Conservation (phyloP, 2,888 invertebrate species). For the Pediacus dermestoides region DNA sequence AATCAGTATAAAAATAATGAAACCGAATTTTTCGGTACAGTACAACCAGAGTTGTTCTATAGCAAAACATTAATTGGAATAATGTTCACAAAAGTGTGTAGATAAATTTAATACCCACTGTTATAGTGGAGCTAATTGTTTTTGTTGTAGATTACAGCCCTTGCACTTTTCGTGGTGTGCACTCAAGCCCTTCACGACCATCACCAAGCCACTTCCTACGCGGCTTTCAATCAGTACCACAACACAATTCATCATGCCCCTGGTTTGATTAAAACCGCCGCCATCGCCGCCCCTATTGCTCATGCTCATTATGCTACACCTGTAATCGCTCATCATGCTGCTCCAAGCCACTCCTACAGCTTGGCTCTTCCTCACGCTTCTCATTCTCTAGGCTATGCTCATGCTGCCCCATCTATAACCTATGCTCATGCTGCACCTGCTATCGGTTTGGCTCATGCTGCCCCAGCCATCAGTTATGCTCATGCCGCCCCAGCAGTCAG, state of each 20-base stretch:
- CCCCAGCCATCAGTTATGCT: too few relatives aligned
- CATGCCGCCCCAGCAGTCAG: too few relatives aligned
- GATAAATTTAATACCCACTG: too few relatives aligned
- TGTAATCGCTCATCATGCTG: background rate
- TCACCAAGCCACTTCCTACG: conserved; percentile 29
- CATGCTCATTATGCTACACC: too few relatives aligned
- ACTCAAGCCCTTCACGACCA: conserved; percentile 23
- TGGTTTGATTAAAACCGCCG: background rate
- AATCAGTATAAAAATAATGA: too few relatives aligned
- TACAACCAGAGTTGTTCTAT: too few relatives aligned
- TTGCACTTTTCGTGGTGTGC: conserved; percentile 17
- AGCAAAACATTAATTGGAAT: too few relatives aligned
- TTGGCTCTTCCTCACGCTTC: too few relatives aligned
- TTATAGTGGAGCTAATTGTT: background rate
- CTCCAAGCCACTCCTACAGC: conserved; percentile 12
- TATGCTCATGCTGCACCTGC: conserved; percentile 1
- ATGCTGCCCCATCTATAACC: background rate
- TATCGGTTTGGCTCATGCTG: conserved; percentile 11
- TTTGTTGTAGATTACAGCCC: conserved; percentile 14
- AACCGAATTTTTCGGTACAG: too few relatives aligned
- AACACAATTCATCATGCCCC: conserved; percentile 14
- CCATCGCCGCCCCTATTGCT: conserved; percentile 11
- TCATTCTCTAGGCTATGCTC: too few relatives aligned
- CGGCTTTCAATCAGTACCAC: conserved; percentile 29
- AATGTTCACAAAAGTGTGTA: too few relatives aligned